phyloP scores from a whole-genome alignment of 1,140 invertebrate species.

The Neuroterus valhalla region DNA sequence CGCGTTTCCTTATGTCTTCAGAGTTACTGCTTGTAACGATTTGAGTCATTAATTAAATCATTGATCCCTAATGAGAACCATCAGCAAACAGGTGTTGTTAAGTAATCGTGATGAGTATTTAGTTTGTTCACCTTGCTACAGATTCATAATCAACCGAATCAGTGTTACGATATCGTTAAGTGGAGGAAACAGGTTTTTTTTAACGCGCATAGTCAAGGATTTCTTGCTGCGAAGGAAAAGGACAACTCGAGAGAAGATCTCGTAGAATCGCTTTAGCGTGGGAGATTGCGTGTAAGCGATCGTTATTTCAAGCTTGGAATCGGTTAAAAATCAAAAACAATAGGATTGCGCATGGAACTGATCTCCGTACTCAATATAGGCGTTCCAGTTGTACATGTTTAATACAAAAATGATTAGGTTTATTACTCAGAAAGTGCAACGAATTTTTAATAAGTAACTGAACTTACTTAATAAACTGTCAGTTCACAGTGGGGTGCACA shows the following conservation, averaged over 20 bases:
- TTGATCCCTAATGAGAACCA: constrained; percentile 17
- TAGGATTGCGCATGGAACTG: constrained; percentile 9
- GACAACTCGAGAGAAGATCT: constrained; percentile 20
- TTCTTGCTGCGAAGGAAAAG: constrained; percentile 14
- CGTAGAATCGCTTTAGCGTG: constrained; percentile 24
- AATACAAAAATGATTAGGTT: background rate
- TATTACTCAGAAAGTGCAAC: background rate
- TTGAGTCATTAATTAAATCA: constrained; percentile 26
- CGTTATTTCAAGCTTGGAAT: constrained; percentile 26
- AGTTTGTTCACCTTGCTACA: constrained; percentile 26
- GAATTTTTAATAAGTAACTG: background rate
- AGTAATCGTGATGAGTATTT: background rate
- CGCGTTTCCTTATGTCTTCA: background rate
- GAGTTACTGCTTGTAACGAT: background rate
- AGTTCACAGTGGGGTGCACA: background rate
- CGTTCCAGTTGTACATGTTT: constrained; percentile 3
- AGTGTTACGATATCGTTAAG: constrained; percentile 10
- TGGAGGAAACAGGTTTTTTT: constrained; percentile 23
- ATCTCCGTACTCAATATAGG: background rate
- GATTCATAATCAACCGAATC: constrained; percentile 27
- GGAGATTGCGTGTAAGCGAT: constrained; percentile 28
- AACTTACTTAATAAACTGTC: background rate
- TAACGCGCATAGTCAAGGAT: constrained; percentile 7
- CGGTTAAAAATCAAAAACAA: constrained; percentile 26
- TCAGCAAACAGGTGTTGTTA: constrained; percentile 18